These are phyloP conservation scores for Carcharodon carcharias DNA, from an alignment of 2,797 vertebrate species.

Conservation along the genomic window DNA sequence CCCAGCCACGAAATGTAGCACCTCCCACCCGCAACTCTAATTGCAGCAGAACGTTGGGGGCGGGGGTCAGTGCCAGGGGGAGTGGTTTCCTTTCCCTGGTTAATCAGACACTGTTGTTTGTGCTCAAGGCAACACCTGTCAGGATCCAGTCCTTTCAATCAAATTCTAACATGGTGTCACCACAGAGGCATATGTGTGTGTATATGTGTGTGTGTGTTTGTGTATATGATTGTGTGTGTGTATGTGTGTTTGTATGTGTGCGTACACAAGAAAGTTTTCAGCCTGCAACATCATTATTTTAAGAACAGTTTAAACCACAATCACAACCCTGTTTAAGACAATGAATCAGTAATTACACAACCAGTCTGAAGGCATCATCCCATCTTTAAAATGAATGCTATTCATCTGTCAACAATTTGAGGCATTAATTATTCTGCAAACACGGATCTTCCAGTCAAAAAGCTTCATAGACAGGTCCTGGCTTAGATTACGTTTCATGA, in stretches of 20 bases:
- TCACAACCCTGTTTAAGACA: not conserved
- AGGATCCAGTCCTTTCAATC: not conserved
- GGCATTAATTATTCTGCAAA: constrained; percentile 6
- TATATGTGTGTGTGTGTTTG: too few species aligned
- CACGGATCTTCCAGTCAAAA: not conserved
- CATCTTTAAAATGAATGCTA: not conserved
- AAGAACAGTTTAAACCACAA: not conserved
- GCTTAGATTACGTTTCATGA: not conserved
- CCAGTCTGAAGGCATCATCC: not conserved
- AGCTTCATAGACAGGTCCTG: not conserved
- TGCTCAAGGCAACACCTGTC: not conserved
- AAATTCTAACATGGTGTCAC: not conserved
- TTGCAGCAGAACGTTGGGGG: not conserved
- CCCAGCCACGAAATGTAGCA: too few species aligned
- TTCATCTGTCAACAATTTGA: not conserved
- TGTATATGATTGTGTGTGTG: too few species aligned
- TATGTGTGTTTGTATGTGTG: too few species aligned
- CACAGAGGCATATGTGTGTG: too few species aligned
- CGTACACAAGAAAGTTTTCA: too few species aligned
- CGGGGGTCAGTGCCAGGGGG: not conserved
- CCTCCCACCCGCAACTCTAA: too few species aligned
- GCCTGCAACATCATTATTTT: not conserved
- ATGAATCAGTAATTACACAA: not conserved
- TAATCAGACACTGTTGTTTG: too few species aligned
- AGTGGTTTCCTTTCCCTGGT: not conserved